Base-by-base conservation (phyloP, 2,888 invertebrate genomes). In the Andrena camellia region DNA sequence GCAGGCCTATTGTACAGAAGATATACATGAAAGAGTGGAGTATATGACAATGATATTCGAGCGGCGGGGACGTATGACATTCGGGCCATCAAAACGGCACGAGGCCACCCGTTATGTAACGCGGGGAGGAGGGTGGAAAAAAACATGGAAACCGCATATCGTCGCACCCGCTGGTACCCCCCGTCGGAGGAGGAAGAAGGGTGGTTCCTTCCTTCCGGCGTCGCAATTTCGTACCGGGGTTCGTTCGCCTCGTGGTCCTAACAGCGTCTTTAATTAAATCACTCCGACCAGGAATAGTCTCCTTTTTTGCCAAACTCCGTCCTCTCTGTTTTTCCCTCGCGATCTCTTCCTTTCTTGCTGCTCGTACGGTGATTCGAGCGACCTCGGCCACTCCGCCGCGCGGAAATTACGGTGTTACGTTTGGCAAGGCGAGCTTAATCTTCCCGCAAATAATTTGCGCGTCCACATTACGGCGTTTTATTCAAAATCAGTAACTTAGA, bases 61-160 rank as follows among this genome's bases (percentile, higher is more conserved):
- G 75, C 78, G 69, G 66, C 80, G 83, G 86, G 88, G 86, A 83
- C 90, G 91, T 90, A 91, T 89, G 91, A 92, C 91, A 89, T 87
- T 90, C 88, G 88, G 90, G 89, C 90, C 90, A 92, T 92, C 92
- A 92, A 92, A 92, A 89, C 90, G 92, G 90, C 93, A 93, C 93
- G 92, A 92, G 92, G 90, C 92, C 88, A 87, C 90, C 88, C 91
- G 91, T 90, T 89, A 88, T 83, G 88, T 81, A 81, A 78, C 81
- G 73, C 81, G 86, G 87, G 83, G 84, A 71, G 89, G 88, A 90
- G 89, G 91, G 92, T 92, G 92, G 91, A 94, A 94, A 94, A 94
- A 92, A 93, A 94, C 94, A 94, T 93, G 94, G 92, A 94, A 94
- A 94, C 93, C 94, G 93, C 94, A 94, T 94, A 94, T 93, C 93